Percentiles rank a stretch among this genome's conserved stretches.
Conservation (phyloP, 92 coral and sea anemone genomes). For the Zoanthus sansibaricus region DNA sequence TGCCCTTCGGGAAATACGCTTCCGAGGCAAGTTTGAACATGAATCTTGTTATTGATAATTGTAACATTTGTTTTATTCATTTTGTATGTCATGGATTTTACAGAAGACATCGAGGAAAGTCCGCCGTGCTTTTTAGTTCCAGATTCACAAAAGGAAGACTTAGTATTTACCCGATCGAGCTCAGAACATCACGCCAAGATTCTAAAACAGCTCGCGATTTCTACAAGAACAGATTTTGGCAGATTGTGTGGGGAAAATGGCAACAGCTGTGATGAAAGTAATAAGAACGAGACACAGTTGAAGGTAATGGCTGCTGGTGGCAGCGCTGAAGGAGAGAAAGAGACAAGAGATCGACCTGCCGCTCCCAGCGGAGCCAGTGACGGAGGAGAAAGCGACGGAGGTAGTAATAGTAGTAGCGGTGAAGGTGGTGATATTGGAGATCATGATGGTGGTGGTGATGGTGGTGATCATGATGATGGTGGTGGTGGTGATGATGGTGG, state of each 20-base stretch:
- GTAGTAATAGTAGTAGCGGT: slow-evolving; percentile 46
- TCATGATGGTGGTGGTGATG: slow-evolving; percentile 32
- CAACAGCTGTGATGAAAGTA: neutral
- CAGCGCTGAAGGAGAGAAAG: slow-evolving; percentile 26
- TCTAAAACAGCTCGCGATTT: slow-evolving; percentile 63
- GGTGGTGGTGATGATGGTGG: slow-evolving; percentile 49
- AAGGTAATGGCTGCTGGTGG: slow-evolving; percentile 33
- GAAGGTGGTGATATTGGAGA: slow-evolving; percentile 38
- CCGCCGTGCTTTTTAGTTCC: slow-evolving; percentile 90
- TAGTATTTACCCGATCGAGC: slow-evolving; percentile 50
- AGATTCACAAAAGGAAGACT: slow-evolving; percentile 75
- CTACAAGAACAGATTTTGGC: slow-evolving; percentile 10
- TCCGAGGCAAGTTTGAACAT: slow-evolving; percentile 30
- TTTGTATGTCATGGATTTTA: slow-evolving; percentile 69
- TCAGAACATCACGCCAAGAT: slow-evolving; percentile 50
- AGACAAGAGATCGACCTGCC: neutral
- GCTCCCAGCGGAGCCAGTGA: neutral
- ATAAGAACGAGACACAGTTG: neutral
- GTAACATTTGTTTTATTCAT: neutral
- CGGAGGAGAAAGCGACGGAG: slow-evolving; percentile 16
- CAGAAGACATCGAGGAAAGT: slow-evolving; percentile 72
- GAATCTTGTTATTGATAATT: slow-evolving; percentile 9
- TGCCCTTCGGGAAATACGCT: slow-evolving; percentile 52
- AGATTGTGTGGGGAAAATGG: slow-evolving; percentile 14
- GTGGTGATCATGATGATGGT: slow-evolving; percentile 54